Percentiles rank a stretch among this genome's conserved stretches.
Conservation (phyloP, 1,140 invertebrate genomes). For the Pomacea maculata region DNA sequence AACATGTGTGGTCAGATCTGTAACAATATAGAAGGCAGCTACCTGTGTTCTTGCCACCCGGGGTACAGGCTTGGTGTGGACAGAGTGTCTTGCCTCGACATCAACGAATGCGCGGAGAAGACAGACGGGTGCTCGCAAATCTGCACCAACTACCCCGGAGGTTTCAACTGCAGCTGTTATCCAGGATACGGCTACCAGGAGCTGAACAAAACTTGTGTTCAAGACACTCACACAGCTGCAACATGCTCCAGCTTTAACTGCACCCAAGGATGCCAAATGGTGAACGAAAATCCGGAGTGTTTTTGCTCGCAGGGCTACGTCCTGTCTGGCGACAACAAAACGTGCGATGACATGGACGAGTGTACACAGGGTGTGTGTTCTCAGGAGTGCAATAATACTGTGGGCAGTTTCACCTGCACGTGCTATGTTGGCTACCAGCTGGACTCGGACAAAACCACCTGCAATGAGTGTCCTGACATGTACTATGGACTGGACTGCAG, state of each 20-base stretch:
- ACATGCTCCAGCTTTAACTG: neutral
- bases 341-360: slow-evolving; percentile 14
- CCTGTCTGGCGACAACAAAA: neutral
- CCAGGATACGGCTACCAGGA: slow-evolving; percentile 14
- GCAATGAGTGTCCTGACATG: slow-evolving; percentile 13
- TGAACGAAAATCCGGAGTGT: neutral
- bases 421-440: slow-evolving; percentile 17
- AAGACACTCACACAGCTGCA: neutral
- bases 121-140: slow-evolving; percentile 62
- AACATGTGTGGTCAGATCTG: slow-evolving; percentile 23
- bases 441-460: slow-evolving; percentile 7
- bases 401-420: slow-evolving; percentile 18
- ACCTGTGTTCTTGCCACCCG: slow-evolving; percentile 13
- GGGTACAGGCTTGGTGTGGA: slow-evolving; percentile 12
- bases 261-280: neutral
- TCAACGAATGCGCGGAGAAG: slow-evolving; percentile 58
- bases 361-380: slow-evolving; percentile 5
- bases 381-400: slow-evolving; percentile 21
- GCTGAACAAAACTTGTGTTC: slow-evolving; percentile 20
- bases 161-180: slow-evolving; percentile 42
- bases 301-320: neutral
- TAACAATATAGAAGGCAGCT: slow-evolving; percentile 21
- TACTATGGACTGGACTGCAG: slow-evolving; percentile 20
- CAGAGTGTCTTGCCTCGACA: slow-evolving; percentile 34
- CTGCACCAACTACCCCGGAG: slow-evolving; percentile 43